These are phyloP conservation scores for Ametastegia equiseti DNA, from an alignment of 2,888 invertebrate species.

Conservation along the genomic window DNA sequence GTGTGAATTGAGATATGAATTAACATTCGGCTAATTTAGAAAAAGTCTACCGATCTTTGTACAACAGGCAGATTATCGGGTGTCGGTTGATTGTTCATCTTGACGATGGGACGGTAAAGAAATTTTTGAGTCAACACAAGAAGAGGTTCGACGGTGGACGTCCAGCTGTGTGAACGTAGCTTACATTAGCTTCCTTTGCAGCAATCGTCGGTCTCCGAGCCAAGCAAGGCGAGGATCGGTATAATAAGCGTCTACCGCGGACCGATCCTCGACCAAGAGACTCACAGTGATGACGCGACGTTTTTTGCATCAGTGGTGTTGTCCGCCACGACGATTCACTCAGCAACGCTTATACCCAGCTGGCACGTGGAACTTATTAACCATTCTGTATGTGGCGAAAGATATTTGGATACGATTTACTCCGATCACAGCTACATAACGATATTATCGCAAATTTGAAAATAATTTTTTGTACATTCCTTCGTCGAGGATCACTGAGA, in stretches of 20 bases:
- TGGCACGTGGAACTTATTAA: constrained; percentile 33
- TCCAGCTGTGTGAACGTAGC: constrained; percentile 41
- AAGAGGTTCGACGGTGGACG: background rate
- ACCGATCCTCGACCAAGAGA: constrained; percentile 31
- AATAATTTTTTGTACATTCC: background rate
- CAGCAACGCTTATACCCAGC: constrained; percentile 19
- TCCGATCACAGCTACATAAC: background rate
- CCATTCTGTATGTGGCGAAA: background rate
- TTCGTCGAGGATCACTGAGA: background rate
- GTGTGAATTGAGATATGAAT: background rate
- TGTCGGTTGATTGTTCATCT: background rate
- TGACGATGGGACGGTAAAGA: background rate
- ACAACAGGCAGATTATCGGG: background rate
- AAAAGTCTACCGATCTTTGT: background rate
- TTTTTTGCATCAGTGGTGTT: constrained; percentile 37
- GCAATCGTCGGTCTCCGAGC: constrained; percentile 39
- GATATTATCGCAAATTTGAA: background rate
- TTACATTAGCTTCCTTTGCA: constrained; percentile 31
- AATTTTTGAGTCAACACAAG: background rate
- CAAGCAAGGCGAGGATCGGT: constrained; percentile 40
- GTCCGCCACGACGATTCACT: constrained; percentile 32
- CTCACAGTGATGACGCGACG: constrained; percentile 38
- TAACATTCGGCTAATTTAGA: background rate
- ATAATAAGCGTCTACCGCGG: constrained; percentile 44
- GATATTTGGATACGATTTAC: background rate